phyloP scores from a whole-genome alignment of 2,797 vertebrate genomes.

The Todus mexicanus region DNA sequence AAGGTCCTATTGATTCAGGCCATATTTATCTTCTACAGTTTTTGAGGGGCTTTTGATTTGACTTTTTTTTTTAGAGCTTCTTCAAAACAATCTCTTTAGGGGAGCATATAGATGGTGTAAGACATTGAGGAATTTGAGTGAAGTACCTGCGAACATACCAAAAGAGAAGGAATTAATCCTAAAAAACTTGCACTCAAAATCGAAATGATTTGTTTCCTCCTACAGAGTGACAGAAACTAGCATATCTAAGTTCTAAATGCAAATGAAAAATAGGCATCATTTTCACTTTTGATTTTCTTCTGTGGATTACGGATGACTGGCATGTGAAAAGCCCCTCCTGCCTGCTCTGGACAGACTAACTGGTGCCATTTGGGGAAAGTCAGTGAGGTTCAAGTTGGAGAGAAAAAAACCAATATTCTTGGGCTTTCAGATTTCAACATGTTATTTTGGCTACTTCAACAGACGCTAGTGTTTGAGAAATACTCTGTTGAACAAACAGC shows the following conservation, averaged over 20 bases:
- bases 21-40: neutral
- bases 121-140: neutral
- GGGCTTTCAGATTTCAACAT: no score
- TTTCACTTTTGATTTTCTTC: neutral
- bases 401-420: neutral
- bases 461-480: neutral
- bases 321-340: neutral
- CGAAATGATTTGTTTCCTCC: neutral
- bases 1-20: neutral
- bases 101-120: neutral
- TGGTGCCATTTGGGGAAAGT: neutral
- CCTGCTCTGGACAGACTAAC: neutral
- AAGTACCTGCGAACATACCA: neutral
- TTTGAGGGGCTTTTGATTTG: neutral
- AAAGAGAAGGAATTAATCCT: neutral
- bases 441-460: neutral
- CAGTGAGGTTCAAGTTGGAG: neutral
- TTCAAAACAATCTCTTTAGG: neutral
- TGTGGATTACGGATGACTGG: neutral
- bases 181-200: neutral
- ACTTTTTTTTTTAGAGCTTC: neutral
- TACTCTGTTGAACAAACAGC: neutral
- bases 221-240: neutral
- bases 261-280: neutral
- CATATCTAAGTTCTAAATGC: neutral